Percentiles rank a stretch among this genome's conserved stretches.
phyloP scores from a whole-genome alignment of 2,888 invertebrate species.

The Leistus spinibarbis region DNA sequence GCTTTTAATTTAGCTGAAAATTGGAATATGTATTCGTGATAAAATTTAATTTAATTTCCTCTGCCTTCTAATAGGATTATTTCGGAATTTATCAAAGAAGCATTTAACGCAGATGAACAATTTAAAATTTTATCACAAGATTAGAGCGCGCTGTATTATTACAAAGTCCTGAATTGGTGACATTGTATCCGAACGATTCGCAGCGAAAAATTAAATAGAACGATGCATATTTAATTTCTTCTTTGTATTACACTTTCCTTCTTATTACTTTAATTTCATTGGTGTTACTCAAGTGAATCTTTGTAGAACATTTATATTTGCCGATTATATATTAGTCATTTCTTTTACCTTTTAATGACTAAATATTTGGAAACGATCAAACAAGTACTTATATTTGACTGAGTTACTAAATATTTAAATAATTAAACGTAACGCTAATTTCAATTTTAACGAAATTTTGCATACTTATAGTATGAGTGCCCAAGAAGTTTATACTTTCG shows the following conservation, averaged over 20 bases:
- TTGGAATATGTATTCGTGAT: conserved; percentile 15
- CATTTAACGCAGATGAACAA: conserved; percentile 17
- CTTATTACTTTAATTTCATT: neutral
- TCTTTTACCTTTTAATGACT: too few species aligned
- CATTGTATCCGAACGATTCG: neutral
- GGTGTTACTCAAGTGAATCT: neutral
- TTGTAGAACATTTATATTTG: too few species aligned
- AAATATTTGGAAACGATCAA: too few species aligned
- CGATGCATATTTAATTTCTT: neutral
- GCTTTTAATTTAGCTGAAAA: conserved; percentile 6
- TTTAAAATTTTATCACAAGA: neutral
- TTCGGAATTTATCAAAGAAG: conserved; percentile 20
- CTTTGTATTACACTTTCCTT: neutral
- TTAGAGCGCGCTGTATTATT: neutral
- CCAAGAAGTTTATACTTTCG: too few species aligned
- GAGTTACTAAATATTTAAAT: too few species aligned
- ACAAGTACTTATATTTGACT: too few species aligned
- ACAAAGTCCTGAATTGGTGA: neutral
- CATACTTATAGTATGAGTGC: too few species aligned
- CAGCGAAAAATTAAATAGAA: neutral
- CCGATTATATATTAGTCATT: too few species aligned
- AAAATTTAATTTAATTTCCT: conserved; percentile 22
- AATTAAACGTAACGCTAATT: too few species aligned
- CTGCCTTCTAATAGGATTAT: conserved; percentile 26
- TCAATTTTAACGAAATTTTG: too few species aligned